Percentiles rank a stretch among this genome's conserved stretches.
These are phyloP conservation scores for Pheucticus melanocephalus DNA, from an alignment of 2,113 vertebrate species.

Conservation along the genomic window DNA sequence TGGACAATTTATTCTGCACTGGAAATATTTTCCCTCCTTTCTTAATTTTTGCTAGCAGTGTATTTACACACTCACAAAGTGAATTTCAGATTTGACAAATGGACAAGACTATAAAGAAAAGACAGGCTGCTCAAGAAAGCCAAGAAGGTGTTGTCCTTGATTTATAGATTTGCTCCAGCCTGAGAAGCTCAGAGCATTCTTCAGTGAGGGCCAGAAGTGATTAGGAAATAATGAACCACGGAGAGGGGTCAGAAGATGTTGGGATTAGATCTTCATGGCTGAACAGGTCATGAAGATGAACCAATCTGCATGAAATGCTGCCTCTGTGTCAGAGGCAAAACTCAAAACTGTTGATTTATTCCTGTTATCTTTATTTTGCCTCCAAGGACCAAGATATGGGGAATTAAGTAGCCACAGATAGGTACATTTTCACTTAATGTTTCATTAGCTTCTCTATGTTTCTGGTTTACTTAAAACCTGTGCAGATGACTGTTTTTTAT, in stretches of 20 bases:
- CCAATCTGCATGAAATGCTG: constrained; percentile 28
- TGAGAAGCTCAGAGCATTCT: neutral
- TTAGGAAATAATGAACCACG: constrained; percentile 64
- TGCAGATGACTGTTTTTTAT: neutral
- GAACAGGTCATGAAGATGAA: constrained; percentile 23
- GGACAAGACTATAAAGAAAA: neutral
- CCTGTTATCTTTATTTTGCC: constrained; percentile 19
- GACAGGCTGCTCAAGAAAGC: neutral
- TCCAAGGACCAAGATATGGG: neutral
- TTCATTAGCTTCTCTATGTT: neutral
- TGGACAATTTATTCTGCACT: neutral
- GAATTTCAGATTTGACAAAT: constrained; percentile 2
- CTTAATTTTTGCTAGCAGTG: neutral
- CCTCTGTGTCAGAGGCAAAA: neutral
- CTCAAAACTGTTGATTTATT: constrained; percentile 15
- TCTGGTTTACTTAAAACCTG: neutral
- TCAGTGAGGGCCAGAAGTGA: constrained; percentile 31
- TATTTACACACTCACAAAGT: neutral
- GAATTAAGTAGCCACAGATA: neutral
- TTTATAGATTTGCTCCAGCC: constrained; percentile 60
- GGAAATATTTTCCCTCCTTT: neutral
- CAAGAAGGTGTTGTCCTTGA: constrained; percentile 36
- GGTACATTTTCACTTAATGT: neutral
- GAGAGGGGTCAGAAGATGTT: constrained; percentile 27
- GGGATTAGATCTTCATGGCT: constrained; percentile 52